These are phyloP conservation scores for Peromyscus leucopus DNA, from an alignment of 2,113 vertebrate species.

Conservation along the genomic window DNA sequence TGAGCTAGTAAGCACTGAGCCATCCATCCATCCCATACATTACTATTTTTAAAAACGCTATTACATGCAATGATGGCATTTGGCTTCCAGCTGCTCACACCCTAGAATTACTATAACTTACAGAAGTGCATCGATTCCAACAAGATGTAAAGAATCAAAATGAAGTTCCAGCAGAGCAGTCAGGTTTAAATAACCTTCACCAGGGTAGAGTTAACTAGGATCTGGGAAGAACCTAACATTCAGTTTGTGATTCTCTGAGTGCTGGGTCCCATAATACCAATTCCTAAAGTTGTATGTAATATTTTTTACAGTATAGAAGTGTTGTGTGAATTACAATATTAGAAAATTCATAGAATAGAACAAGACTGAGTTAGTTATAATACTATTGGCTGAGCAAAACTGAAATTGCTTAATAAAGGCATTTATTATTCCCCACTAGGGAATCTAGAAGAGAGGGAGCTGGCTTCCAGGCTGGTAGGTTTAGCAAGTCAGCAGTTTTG, in stretches of 20 bases:
- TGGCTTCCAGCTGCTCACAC: not conserved
- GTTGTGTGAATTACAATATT: constrained; percentile 31
- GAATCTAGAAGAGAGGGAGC: not conserved
- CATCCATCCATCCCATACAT: not conserved
- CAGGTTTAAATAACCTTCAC: not conserved
- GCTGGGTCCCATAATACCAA: not conserved
- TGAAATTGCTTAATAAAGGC: not conserved
- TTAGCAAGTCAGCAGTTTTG: not conserved
- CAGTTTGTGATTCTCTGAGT: not conserved
- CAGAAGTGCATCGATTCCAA: not conserved
- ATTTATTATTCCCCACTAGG: constrained; percentile 12
- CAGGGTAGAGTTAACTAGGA: not conserved
- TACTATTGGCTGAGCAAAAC: not conserved
- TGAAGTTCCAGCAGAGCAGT: not conserved
- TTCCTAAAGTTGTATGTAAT: not conserved
- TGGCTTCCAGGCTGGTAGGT: not conserved
- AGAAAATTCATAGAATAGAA: constrained; percentile 23
- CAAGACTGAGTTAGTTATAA: constrained; percentile 21
- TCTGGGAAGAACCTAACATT: not conserved
- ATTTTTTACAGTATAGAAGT: not conserved
- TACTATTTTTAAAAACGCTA: not conserved
- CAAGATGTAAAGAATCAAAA: not conserved
- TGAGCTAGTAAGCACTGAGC: not conserved
- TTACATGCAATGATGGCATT: not conserved
- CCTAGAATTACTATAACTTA: not conserved